Evolutionary conservation across 2,888 invertebrate genomes (phyloP).

Genomic region (Drosophila anceps): DNA sequence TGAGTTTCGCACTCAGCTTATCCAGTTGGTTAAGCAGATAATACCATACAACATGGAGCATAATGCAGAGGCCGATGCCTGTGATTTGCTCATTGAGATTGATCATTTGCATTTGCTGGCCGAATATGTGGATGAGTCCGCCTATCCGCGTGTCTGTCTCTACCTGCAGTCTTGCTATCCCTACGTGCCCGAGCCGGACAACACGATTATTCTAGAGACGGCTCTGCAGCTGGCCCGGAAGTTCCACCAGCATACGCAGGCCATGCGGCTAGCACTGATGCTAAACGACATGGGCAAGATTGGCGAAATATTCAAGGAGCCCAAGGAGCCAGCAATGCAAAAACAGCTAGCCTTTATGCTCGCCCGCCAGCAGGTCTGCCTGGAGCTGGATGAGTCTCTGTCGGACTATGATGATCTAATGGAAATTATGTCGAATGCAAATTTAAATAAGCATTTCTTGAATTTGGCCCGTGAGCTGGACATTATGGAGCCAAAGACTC

Average conservation of each 20-base stretch:
- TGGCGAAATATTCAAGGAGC: constrained; percentile 92
- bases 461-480: constrained; percentile 98
- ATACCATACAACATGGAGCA: constrained; percentile 98
- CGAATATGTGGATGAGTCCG: constrained; percentile 94
- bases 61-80: constrained; percentile 99
- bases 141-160: constrained; percentile 96
- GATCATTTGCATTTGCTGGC: constrained; percentile 94
- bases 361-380: constrained; percentile 95
- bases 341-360: constrained; percentile 98
- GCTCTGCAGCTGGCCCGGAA: constrained; percentile 94
- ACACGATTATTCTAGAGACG: constrained; percentile 92
- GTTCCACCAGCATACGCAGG: constrained; percentile 95
- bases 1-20: constrained; percentile 87
- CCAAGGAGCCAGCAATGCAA: constrained; percentile 92
- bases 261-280: constrained; percentile 96
- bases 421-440: constrained; percentile 97
- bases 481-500: constrained; percentile 99
- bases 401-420: constrained; percentile 90
- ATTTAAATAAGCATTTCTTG: constrained; percentile 96
- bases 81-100: constrained; percentile 99
- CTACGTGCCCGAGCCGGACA: constrained; percentile 98
- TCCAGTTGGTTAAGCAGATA: constrained; percentile 93
- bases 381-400: constrained; percentile 90
- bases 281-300: constrained; percentile 93
- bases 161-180: constrained; percentile 95